phyloP scores from a whole-genome alignment of 2,888 invertebrate species.

The Podabrus alpinus region DNA sequence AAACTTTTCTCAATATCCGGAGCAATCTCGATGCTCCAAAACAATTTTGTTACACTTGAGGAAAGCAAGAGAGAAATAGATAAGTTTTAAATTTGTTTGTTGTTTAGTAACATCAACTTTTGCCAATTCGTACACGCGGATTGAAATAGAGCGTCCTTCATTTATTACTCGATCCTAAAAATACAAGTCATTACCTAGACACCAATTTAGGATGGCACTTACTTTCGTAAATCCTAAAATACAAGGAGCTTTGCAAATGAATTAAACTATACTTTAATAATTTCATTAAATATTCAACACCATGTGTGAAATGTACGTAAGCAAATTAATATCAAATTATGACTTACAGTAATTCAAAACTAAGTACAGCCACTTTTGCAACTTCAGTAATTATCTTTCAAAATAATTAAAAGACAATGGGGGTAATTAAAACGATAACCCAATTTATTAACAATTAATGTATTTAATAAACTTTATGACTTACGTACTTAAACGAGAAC shows the following conservation, averaged over 20 bases:
- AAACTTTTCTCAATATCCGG: constrained; percentile 14
- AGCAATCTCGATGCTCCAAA: constrained; percentile 4
- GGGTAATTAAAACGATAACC: neutral
- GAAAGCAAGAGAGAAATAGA: constrained; percentile 7
- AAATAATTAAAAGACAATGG: constrained; percentile 1
- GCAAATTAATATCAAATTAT: neutral
- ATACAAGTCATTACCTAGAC: neutral
- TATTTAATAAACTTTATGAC: neutral
- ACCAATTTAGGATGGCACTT: neutral
- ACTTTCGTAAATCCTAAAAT: neutral
- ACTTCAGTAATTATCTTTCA: neutral
- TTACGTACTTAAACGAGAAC: neutral
- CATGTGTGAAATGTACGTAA: neutral
- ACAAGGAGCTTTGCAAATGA: neutral
- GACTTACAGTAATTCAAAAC: neutral
- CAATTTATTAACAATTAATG: neutral
- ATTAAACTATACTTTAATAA: neutral
- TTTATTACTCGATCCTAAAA: neutral
- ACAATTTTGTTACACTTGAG: constrained; percentile 7
- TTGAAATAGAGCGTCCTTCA: neutral
- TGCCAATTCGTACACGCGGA: constrained; percentile 3
- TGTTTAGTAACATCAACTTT: constrained; percentile 4
- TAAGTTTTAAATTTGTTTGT: constrained; percentile 8
- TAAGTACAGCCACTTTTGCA: neutral
- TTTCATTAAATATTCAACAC: neutral